Percentiles rank a stretch among this genome's conserved stretches.
These are phyloP conservation scores for Strigops habroptila DNA, from an alignment of 2,113 vertebrate species.

Conservation along the genomic window DNA sequence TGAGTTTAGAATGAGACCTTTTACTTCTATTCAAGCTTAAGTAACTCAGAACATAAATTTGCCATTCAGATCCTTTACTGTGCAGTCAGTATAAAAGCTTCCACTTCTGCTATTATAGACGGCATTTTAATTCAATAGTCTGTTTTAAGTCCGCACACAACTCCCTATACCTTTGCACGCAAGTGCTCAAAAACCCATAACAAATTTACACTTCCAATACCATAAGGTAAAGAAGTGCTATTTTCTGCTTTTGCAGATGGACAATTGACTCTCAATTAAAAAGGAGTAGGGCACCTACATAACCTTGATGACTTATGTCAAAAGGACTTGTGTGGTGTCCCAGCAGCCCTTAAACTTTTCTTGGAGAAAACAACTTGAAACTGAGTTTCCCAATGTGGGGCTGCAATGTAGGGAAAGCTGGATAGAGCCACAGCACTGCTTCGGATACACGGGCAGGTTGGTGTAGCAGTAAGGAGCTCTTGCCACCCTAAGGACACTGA, in stretches of 20 bases:
- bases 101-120: neutral
- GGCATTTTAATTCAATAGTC: neutral
- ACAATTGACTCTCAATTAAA: neutral
- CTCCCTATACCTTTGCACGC: neutral
- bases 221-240: neutral
- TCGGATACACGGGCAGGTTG: too few species aligned
- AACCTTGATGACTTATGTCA: neutral
- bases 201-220: neutral
- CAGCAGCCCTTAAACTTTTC: neutral
- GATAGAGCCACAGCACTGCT: neutral
- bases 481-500: neutral
- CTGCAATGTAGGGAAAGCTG: neutral
- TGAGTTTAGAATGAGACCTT: neutral
- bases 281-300: neutral
- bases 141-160: neutral
- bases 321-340: neutral
- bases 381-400: fast-evolving
- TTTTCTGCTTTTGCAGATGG: neutral
- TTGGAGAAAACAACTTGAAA: neutral
- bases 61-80: neutral
- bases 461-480: neutral
- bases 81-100: neutral
- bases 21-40: neutral
- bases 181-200: neutral
- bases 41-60: neutral